These are phyloP conservation scores for Sebastes matsubarae DNA, from an alignment of 2,797 vertebrate genomes.

Conservation along the genomic window DNA sequence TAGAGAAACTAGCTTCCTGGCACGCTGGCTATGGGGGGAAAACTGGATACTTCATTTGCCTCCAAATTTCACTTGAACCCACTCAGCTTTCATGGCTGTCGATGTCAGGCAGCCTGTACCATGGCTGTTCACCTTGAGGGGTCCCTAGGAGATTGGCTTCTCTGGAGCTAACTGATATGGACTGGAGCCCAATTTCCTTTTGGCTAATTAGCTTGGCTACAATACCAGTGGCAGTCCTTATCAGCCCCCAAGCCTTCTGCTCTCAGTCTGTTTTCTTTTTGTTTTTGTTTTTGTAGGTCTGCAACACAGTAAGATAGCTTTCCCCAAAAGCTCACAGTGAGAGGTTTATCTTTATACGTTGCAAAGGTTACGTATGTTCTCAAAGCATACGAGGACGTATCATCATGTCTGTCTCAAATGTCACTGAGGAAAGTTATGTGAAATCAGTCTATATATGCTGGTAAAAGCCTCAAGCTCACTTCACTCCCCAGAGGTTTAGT, in stretches of 20 bases:
- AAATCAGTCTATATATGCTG: neutral
- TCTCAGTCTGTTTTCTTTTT: slow-evolving; percentile 23
- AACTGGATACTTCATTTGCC: slow-evolving; percentile 49
- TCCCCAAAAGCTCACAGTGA: slow-evolving; percentile 15
- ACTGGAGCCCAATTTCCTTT: slow-evolving; percentile 81
- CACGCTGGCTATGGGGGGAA: neutral
- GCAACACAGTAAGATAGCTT: slow-evolving; percentile 29
- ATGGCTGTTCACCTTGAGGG: slow-evolving; percentile 75
- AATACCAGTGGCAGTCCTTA: slow-evolving; percentile 76
- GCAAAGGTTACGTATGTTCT: neutral
- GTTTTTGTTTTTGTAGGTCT: slow-evolving; percentile 10
- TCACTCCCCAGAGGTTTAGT: neutral
- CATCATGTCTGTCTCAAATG: neutral
- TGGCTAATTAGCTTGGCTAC: slow-evolving; percentile 84
- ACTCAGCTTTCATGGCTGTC: slow-evolving; percentile 62
- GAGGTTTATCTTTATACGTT: slow-evolving; percentile 13
- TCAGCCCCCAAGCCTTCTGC: slow-evolving; percentile 70
- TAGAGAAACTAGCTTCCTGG: slow-evolving; percentile 31
- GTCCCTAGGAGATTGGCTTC: slow-evolving; percentile 71
- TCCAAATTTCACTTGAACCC: slow-evolving; percentile 72
- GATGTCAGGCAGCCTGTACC: slow-evolving; percentile 47
- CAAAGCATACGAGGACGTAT: neutral
- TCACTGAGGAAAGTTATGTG: neutral
- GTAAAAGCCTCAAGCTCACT: neutral
- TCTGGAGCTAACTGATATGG: slow-evolving; percentile 81